Percentiles rank a stretch among this genome's conserved stretches.
Conservation (phyloP, 1,140 invertebrate species). For the Drosophila lowei region DNA sequence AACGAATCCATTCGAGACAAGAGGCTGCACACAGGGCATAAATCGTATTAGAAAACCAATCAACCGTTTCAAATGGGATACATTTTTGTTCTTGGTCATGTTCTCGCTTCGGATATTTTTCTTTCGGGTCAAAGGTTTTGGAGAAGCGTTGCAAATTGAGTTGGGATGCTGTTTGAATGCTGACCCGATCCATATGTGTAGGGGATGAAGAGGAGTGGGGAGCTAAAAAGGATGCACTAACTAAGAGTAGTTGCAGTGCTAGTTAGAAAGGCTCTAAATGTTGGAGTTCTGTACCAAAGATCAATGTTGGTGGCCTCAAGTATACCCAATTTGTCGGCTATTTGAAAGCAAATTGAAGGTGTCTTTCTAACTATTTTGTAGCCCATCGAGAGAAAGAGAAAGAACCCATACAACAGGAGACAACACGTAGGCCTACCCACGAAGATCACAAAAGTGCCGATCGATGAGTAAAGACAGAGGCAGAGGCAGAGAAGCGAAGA, state of each 20-base stretch:
- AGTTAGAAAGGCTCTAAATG: slow-evolving; percentile 3
- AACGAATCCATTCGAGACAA: slow-evolving; percentile 65
- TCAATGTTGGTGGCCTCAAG: slow-evolving; percentile 50
- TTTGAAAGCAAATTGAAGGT: slow-evolving; percentile 61
- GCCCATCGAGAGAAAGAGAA: slow-evolving; percentile 51
- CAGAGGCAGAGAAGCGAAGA: slow-evolving; percentile 15
- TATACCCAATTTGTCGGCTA: slow-evolving; percentile 63
- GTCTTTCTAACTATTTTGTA: slow-evolving; percentile 42
- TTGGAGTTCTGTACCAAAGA: background rate
- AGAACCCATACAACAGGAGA: slow-evolving; percentile 18
- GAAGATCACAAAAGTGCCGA: slow-evolving; percentile 52
- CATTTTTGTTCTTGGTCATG: slow-evolving; percentile 31
- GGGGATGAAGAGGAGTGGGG: background rate
- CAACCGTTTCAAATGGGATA: slow-evolving; percentile 69
- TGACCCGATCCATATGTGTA: slow-evolving; percentile 7
- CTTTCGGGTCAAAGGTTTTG: slow-evolving; percentile 28
- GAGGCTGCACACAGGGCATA: slow-evolving; percentile 36
- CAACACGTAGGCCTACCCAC: slow-evolving; percentile 54
- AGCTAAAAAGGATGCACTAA: background rate
- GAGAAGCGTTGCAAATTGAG: slow-evolving; percentile 48
- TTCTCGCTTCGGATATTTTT: slow-evolving; percentile 20
- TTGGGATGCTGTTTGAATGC: background rate
- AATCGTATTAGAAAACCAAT: slow-evolving; percentile 71
- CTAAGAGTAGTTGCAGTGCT: slow-evolving; percentile 10
- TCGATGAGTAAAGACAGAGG: slow-evolving; percentile 11